A percentile compares a stretch with the other conserved stretches of the same genome.
Evolutionary conservation across 2,797 vertebrate genomes (phyloP).

Genomic region (Clarias pachynema): DNA sequence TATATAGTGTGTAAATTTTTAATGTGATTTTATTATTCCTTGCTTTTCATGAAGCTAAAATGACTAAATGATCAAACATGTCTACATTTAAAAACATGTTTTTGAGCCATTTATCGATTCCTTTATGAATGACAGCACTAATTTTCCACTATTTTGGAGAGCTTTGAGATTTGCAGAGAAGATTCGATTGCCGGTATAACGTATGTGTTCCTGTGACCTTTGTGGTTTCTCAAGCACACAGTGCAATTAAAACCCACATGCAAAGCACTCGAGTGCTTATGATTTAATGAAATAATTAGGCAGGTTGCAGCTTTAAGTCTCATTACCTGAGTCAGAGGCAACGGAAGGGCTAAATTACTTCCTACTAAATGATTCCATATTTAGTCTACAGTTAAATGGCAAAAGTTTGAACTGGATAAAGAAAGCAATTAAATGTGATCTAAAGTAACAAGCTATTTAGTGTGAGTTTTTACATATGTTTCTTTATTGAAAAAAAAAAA

Average conservation of each 20-base stretch:
- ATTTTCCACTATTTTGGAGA: background rate
- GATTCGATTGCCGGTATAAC: background rate
- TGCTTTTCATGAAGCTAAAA: too few relatives aligned
- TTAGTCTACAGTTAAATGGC: background rate
- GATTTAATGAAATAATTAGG: conserved; percentile 39
- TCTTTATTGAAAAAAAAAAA: background rate
- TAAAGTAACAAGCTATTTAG: background rate
- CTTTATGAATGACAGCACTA: background rate
- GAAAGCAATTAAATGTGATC: background rate
- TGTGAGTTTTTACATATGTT: background rate
- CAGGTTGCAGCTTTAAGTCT: conserved; percentile 29
- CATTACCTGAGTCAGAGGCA: conserved; percentile 20
- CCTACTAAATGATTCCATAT: background rate
- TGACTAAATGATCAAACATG: background rate
- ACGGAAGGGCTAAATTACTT: conserved; percentile 15
- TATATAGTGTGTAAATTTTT: background rate
- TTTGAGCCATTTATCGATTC: background rate
- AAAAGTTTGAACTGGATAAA: background rate
- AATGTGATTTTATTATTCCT: background rate
- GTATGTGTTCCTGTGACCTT: background rate
- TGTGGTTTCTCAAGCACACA: background rate
- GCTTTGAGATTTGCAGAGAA: background rate
- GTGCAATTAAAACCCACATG: conserved; percentile 22
- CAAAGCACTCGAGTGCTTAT: background rate
- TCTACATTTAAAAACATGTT: background rate